phyloP scores from a whole-genome alignment of 2,113 vertebrate genomes.

The Oxygymnocypris stewartii region DNA sequence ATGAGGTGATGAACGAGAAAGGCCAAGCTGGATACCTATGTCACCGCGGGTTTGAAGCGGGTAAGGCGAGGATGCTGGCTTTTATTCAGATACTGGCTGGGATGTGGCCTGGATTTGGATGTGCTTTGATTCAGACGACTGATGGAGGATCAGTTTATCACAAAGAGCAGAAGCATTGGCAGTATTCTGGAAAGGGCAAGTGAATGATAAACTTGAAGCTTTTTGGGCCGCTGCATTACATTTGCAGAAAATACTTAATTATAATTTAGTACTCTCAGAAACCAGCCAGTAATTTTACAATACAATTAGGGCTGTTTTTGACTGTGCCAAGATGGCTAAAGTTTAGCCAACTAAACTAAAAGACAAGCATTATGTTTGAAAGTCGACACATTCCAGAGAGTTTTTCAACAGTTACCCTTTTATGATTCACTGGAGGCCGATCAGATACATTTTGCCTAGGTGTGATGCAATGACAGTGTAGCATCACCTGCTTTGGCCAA shows the following conservation, averaged over 20 bases:
- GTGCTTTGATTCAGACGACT: slow-evolving; percentile 3
- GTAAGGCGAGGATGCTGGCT: slow-evolving; percentile 14
- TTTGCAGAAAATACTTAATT: background rate
- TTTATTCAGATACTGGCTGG: slow-evolving; percentile 3
- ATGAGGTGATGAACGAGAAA: slow-evolving; percentile 1
- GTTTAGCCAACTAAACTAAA: slow-evolving; percentile 14
- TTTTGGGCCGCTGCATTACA: background rate
- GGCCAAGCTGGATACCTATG: slow-evolving; percentile 2
- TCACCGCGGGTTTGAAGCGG: background rate
- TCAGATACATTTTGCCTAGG: background rate
- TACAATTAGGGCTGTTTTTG: slow-evolving; percentile 11
- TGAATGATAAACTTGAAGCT: background rate
- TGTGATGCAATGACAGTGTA: slow-evolving; percentile 33
- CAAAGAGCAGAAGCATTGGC: slow-evolving; percentile 8
- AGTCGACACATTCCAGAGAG: background rate
- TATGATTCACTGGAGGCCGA: background rate
- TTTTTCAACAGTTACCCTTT: slow-evolving; percentile 23
- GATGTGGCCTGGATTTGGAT: slow-evolving; percentile 26
- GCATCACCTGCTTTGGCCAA: slow-evolving; percentile 25
- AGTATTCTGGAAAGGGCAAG: background rate
- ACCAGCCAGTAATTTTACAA: slow-evolving; percentile 23
- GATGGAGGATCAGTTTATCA: slow-evolving; percentile 15
- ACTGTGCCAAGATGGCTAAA: background rate
- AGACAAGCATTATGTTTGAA: background rate
- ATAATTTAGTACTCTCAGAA: background rate